phyloP scores from a whole-genome alignment of 2,113 vertebrate genomes.

The Setophaga petechia region DNA sequence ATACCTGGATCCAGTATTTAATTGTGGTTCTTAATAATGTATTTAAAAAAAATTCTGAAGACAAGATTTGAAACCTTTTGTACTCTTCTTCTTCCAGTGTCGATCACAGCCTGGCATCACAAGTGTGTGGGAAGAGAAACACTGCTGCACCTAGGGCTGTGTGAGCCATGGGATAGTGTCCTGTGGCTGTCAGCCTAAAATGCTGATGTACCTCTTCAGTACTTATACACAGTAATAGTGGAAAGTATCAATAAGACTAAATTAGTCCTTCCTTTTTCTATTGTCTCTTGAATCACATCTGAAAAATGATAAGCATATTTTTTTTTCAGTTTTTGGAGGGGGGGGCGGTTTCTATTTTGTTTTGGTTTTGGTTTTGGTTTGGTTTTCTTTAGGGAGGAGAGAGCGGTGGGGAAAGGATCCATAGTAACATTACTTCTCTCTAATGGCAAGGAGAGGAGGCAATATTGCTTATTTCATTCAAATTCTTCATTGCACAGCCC shows the following conservation, averaged over 20 bases:
- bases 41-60: background rate
- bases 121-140: background rate
- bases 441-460: background rate
- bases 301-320: background rate
- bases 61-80: background rate
- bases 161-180: background rate
- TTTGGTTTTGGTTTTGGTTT: background rate
- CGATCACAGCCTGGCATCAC: background rate
- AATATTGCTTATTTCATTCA: background rate
- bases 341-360: fast-evolving
- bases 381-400: fast-evolving
- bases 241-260: background rate
- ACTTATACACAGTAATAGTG: background rate
- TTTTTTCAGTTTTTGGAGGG: background rate
- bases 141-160: background rate
- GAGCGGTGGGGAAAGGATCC: fast-evolving
- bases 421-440: background rate
- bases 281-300: background rate
- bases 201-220: background rate
- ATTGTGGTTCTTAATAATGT: background rate
- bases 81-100: background rate
- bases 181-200: background rate
- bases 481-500: background rate
- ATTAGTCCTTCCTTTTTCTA: background rate
- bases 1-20: background rate